Base-by-base conservation (phyloP, 2,888 invertebrate species). In the Tetragonula carbonaria region DNA sequence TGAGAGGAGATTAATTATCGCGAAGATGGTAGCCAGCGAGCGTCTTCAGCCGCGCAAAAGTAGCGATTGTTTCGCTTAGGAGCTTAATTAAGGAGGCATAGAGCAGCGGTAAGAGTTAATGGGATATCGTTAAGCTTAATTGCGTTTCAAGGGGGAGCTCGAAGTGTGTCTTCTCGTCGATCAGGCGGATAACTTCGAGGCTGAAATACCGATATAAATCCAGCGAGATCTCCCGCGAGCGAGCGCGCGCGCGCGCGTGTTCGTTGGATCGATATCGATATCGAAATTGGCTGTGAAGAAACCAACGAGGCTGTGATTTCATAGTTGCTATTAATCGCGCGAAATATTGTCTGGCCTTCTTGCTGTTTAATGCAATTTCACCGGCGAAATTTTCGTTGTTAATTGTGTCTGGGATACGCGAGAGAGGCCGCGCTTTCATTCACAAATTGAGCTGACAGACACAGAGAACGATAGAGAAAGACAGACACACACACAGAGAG, bases 11-110 rank as follows among this genome's bases (percentile, higher is more conserved):
- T 68, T 74, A 74, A 74, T 83, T 55, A 77, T 51, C 57, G 53
- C 33, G 73, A 65, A 59, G 53, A 38, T 70, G 33, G 51, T 57
- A 16, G 79, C 38, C 45, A 45, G 8, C 18, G 74, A 65, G 38
- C 63, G 50, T 55, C 59, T 28, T 72, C 14, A 57, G 66, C 23
- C 67, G 74, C 11, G 66, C 73, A 68, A 83, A 84, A 72, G 38
- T 75, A 83, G 67, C 78, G 78, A 78, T 78, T 84, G 78, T 84
- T 84, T 75, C 74, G 73, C 77, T 84, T 75, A 74, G 55, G n/a
- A 67, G 78, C 72, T 84, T 70, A 83, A 84, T 78, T 78, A 75
- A 84, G 59, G 65, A 23, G 55, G 55, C n/a, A 50, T 57, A 33
- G 55, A 59, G 57, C 33, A 33, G 11, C 72, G 62, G 55, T 23